Percentiles rank a stretch among this genome's conserved stretches.
phyloP scores from a whole-genome alignment of 2,888 invertebrate species.

The Sisyra terminalis region DNA sequence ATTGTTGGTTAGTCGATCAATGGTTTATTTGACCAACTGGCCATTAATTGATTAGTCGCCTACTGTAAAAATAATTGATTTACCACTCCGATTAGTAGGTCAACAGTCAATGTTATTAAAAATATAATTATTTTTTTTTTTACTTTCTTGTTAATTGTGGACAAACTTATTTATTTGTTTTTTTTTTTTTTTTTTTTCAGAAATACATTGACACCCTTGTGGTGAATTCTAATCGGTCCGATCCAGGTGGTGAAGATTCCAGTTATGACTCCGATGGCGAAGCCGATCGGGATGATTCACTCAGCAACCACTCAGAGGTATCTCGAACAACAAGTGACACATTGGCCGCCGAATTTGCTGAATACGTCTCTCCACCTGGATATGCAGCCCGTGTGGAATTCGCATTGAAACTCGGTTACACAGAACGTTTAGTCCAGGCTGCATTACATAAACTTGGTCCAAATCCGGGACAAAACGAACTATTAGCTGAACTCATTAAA shows the following conservation, averaged over 20 bases:
- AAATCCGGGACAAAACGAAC: constrained; percentile 70
- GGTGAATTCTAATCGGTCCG: constrained; percentile 36
- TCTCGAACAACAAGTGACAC: constrained; percentile 73
- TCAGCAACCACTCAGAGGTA: constrained; percentile 48
- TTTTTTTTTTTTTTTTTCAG: constrained; percentile 28
- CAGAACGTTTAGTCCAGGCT: constrained; percentile 66
- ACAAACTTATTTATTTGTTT: neutral
- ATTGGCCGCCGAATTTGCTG: constrained; percentile 69
- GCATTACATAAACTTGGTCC: constrained; percentile 74
- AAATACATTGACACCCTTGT: constrained; percentile 53
- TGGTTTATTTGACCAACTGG: too few species aligned
- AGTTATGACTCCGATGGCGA: constrained; percentile 77
- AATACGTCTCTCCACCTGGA: constrained; percentile 43
- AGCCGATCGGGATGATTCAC: constrained; percentile 20
- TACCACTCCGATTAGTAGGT: too few species aligned
- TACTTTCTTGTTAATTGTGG: neutral
- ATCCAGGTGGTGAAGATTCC: constrained; percentile 49
- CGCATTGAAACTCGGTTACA: constrained; percentile 82
- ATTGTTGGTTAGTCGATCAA: too few species aligned
- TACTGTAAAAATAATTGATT: too few species aligned
- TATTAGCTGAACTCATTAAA: constrained; percentile 76
- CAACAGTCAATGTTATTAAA: neutral
- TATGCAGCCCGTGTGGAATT: constrained; percentile 64
- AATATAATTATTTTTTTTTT: neutral
- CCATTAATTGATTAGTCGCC: too few species aligned